These are phyloP conservation scores for Apostichopus californicus DNA, from an alignment of 35 echinoderm and acorn worm genomes.

Conservation along the genomic window DNA sequence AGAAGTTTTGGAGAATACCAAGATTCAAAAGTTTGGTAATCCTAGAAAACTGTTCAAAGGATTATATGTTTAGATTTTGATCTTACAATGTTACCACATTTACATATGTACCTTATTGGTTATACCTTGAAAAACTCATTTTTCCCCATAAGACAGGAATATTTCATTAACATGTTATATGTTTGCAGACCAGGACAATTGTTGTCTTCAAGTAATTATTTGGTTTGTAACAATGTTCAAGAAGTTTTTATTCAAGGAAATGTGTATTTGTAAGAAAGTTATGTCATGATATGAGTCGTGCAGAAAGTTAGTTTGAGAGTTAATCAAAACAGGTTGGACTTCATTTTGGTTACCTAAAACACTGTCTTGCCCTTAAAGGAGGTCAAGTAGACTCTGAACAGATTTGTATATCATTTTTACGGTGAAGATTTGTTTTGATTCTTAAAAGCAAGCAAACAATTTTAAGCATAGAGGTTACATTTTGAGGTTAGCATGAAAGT, in stretches of 20 bases:
- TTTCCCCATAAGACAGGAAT: not conserved
- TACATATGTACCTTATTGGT: not conserved
- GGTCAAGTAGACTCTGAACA: too few relatives aligned
- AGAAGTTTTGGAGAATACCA: not conserved
- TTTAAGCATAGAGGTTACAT: too few relatives aligned
- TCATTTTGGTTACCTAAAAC: not conserved
- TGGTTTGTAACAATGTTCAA: too few relatives aligned
- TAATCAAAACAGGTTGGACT: not conserved
- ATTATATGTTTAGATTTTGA: not conserved
- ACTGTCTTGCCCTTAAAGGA: too few relatives aligned
- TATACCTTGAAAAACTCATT: not conserved
- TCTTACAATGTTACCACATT: not conserved
- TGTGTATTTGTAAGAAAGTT: too few relatives aligned
- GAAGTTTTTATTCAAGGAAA: too few relatives aligned
- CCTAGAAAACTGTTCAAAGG: slow-evolving; percentile 9
- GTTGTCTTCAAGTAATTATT: not conserved
- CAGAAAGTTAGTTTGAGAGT: not conserved
- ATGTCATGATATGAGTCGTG: not conserved
- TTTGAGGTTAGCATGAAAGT: too few relatives aligned
- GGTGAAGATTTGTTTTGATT: too few relatives aligned
- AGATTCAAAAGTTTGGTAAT: slow-evolving; percentile 4
- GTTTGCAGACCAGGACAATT: not conserved
- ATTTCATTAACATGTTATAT: not conserved
- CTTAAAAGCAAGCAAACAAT: too few relatives aligned
- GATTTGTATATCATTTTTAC: too few relatives aligned